Conservation (phyloP, 2,888 invertebrate species). For the Fragum fragum region DNA sequence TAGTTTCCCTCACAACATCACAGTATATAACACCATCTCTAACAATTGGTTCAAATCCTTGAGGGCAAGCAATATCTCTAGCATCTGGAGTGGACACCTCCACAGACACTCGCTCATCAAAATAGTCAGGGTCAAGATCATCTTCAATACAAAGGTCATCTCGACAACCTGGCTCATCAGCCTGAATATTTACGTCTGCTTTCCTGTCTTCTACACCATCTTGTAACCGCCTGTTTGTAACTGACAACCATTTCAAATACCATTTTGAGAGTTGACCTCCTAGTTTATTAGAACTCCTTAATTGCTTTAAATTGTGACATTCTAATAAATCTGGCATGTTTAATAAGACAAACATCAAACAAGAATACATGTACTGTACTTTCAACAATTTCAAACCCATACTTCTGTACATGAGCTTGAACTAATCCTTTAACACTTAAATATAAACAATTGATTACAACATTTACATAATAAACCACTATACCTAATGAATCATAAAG, state of each 20-base stretch:
- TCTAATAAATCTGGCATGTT: no score
- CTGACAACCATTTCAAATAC: conserved; percentile 10
- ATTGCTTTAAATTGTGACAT: background rate
- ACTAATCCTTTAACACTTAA: background rate
- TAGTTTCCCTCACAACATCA: conserved; percentile 12
- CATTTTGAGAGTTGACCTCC: background rate
- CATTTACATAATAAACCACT: no score
- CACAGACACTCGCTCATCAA: background rate
- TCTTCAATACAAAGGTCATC: conserved; percentile 37
- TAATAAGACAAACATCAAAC: no score
- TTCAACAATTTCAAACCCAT: no score
- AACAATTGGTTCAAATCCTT: conserved; percentile 30
- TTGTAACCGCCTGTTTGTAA: background rate
- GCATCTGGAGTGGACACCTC: background rate
- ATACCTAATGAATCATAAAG: no score
- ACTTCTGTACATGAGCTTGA: no score
- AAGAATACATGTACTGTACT: no score
- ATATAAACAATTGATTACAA: no score
- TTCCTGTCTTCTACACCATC: background rate
- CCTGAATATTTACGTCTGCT: conserved; percentile 2
- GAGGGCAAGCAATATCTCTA: conserved; percentile 32
- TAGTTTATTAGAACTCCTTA: background rate
- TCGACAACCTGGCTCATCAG: conserved; percentile 34
- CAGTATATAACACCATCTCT: conserved; percentile 34
- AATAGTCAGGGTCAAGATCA: conserved; percentile 22